phyloP scores from a whole-genome alignment of 1,140 invertebrate genomes.

The Panagrolaimus sp. region DNA sequence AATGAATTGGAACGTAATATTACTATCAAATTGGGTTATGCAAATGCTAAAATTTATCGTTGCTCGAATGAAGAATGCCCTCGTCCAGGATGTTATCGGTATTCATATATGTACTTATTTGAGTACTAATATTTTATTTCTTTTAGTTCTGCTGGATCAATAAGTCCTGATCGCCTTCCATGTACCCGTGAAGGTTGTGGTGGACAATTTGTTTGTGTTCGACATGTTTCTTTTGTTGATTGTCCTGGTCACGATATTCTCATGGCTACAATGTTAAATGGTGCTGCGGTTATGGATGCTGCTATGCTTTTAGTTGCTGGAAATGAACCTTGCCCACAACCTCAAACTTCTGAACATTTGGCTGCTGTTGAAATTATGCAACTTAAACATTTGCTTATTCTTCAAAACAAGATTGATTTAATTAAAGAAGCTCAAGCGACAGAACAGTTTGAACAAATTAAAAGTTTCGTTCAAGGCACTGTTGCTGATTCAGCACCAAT shows the following conservation, averaged over 20 bases:
- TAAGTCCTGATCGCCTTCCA: conserved; percentile 75
- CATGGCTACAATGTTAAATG: conserved; percentile 99
- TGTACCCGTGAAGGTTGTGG: conserved; percentile 79
- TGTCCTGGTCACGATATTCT: conserved; percentile 99
- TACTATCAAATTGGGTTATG: conserved; percentile 93
- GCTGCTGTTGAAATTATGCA: conserved; percentile 99
- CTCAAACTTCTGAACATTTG: conserved; percentile 97
- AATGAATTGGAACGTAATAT: conserved; percentile 98
- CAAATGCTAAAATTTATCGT: conserved; percentile 94
- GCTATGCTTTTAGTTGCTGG: conserved; percentile 89
- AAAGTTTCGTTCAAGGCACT: conserved; percentile 97
- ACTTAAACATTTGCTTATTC: conserved; percentile 91
- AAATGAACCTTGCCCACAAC: conserved; percentile 97
- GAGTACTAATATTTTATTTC: conserved; percentile 10
- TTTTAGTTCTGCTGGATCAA: conserved; percentile 63
- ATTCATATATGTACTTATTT: conserved; percentile 67
- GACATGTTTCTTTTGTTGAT: conserved; percentile 96
- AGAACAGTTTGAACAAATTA: conserved; percentile 95
- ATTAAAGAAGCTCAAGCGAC: conserved; percentile 97
- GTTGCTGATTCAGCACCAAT: conserved; percentile 95
- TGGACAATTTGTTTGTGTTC: conserved; percentile 64
- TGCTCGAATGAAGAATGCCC: conserved; percentile 92
- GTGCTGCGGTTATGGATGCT: conserved; percentile 94
- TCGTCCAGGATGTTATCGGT: conserved; percentile 86
- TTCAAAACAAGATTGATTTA: conserved; percentile 99